Conservation (phyloP, 2,113 vertebrate genomes). For the Ondatra zibethicus region DNA sequence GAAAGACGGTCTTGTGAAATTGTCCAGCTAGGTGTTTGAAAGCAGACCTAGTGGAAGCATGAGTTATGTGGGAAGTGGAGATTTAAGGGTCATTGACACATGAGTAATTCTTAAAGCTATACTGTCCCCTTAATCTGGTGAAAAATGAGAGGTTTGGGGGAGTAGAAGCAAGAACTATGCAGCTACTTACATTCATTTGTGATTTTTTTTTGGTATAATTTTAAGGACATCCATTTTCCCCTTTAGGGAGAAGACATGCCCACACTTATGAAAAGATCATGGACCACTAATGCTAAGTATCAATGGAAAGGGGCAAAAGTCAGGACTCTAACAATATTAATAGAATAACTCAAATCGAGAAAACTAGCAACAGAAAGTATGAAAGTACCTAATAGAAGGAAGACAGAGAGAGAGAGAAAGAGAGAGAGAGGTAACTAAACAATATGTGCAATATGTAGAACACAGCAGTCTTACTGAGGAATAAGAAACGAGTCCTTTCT, state of each 20-base stretch:
- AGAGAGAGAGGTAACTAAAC: too few species aligned
- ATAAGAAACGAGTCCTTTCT: neutral
- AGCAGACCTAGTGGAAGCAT: neutral
- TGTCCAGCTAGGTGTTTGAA: slow-evolving; percentile 15
- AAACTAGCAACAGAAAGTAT: neutral
- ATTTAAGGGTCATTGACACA: slow-evolving; percentile 23
- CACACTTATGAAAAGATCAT: neutral
- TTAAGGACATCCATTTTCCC: neutral
- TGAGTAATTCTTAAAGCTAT: neutral
- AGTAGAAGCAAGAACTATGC: neutral
- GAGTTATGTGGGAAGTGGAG: neutral
- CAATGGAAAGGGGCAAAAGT: neutral
- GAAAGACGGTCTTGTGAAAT: neutral
- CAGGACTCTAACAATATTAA: slow-evolving; percentile 2
- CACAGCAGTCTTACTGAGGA: neutral
- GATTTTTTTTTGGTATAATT: neutral
- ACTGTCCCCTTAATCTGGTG: neutral
- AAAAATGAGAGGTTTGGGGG: neutral
- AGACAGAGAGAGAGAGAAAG: neutral
- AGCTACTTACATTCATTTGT: neutral
- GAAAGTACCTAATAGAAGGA: neutral
- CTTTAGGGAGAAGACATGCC: neutral
- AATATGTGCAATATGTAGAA: neutral
- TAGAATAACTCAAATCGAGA: neutral
- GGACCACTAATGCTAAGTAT: neutral